These are phyloP conservation scores for Mastigias papua DNA, from an alignment of 30 jellyfish, hydroid and myxozoan species.

Conservation along the genomic window DNA sequence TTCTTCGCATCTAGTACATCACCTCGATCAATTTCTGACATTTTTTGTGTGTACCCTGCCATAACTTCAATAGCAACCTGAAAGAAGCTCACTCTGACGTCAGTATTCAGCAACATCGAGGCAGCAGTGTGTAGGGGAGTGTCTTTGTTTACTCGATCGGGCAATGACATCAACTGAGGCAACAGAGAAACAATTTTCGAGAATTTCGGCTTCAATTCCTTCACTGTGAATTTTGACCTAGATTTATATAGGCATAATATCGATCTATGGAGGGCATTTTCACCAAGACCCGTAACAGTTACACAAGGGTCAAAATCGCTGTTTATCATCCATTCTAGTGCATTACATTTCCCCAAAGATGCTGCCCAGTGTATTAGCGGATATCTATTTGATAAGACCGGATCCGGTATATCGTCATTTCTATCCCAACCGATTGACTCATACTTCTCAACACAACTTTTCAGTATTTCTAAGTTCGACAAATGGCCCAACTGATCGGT, in stretches of 20 bases:
- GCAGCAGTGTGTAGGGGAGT: slow-evolving; percentile 98
- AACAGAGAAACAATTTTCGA: slow-evolving; percentile 77
- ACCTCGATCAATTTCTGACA: slow-evolving; percentile 76
- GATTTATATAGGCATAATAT: slow-evolving; percentile 87
- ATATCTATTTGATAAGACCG: slow-evolving; percentile 83
- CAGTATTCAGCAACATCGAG: slow-evolving; percentile 87
- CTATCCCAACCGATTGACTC: slow-evolving; percentile 89
- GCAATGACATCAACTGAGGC: slow-evolving; percentile 66
- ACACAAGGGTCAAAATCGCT: slow-evolving; percentile 87
- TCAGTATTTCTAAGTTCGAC: slow-evolving; percentile 89
- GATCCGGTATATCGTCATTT: slow-evolving; percentile 94
- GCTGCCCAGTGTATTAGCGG: slow-evolving; percentile 99
- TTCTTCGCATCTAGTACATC: slow-evolving; percentile 85
- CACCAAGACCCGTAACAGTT: slow-evolving; percentile 89
- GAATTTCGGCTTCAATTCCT: slow-evolving; percentile 92
- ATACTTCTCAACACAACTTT: slow-evolving; percentile 86
- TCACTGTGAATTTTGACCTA: slow-evolving; percentile 88
- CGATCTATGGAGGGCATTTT: slow-evolving; percentile 93
- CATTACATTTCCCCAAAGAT: slow-evolving; percentile 95
- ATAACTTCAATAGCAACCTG: slow-evolving; percentile 88
- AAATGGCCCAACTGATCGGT: slow-evolving; percentile 97
- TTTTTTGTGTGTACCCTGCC: slow-evolving; percentile 81
- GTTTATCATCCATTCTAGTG: slow-evolving; percentile 96
- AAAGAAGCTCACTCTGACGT: slow-evolving; percentile 88
- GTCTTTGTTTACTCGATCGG: slow-evolving; percentile 82